Evolutionary conservation across 2,797 vertebrate species (phyloP).

Genomic region (Hozukius guyotensis): DNA sequence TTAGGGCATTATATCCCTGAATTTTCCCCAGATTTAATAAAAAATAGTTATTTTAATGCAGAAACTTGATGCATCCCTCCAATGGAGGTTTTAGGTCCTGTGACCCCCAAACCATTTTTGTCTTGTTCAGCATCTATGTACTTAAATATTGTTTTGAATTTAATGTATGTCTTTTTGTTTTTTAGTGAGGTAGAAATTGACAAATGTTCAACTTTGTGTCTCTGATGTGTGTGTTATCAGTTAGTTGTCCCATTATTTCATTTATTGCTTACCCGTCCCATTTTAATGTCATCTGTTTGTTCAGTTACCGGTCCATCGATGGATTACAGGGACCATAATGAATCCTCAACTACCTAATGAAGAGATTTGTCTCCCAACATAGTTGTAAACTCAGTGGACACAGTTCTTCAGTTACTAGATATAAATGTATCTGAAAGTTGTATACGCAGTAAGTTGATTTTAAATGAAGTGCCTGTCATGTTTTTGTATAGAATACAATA

Average conservation of each 20-base stretch:
- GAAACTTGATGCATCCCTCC: slow-evolving; percentile 8
- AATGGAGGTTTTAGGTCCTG: slow-evolving; percentile 4
- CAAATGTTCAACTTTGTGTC: not conserved
- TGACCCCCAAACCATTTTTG: not conserved
- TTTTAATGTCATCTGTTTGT: not conserved
- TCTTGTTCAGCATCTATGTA: not conserved
- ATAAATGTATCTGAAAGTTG: not conserved
- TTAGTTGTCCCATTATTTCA: not conserved
- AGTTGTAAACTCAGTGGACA: not conserved
- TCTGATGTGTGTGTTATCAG: not conserved
- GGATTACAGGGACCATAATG: slow-evolving; percentile 38
- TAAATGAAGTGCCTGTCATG: slow-evolving; percentile 64
- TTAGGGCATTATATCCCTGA: not conserved
- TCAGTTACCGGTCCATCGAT: not conserved
- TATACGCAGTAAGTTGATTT: not conserved
- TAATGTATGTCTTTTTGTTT: not conserved
- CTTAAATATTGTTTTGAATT: not conserved
- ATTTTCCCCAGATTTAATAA: not conserved
- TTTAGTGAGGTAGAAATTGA: not conserved
- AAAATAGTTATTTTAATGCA: not conserved
- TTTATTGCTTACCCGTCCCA: not conserved
- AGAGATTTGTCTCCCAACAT: not conserved
- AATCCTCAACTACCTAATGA: not conserved
- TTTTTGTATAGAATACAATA: slow-evolving; percentile 33
- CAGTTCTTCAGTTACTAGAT: not conserved